Evolutionary conservation across 2,113 vertebrate genomes (phyloP).

Genomic region (Rhinoderma darwinii): DNA sequence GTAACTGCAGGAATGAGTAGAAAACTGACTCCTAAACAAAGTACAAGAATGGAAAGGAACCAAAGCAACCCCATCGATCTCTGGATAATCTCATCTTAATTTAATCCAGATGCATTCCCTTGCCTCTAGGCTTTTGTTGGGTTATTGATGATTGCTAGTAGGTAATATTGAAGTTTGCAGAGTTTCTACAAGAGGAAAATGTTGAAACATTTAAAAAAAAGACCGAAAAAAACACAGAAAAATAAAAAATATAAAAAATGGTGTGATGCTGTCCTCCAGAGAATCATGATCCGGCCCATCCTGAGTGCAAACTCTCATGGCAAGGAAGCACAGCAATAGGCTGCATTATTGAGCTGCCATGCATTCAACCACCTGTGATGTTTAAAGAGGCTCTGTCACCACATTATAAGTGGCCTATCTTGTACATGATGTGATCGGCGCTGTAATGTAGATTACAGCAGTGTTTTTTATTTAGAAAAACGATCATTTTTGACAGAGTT

Average conservation of each 20-base stretch:
- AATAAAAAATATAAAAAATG: not conserved
- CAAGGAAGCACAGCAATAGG: not conserved
- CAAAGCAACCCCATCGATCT: not conserved
- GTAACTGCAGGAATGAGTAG: not conserved
- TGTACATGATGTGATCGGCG: too few species aligned
- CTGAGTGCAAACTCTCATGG: not conserved
- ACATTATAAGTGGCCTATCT: too few species aligned
- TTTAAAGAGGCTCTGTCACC: too few species aligned
- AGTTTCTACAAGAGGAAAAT: not conserved
- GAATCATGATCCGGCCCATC: not conserved
- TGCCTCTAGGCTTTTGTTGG: constrained; percentile 2
- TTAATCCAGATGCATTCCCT: not conserved
- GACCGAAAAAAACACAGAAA: too few species aligned
- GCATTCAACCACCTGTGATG: too few species aligned
- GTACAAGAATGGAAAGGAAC: not conserved
- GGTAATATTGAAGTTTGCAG: not conserved
- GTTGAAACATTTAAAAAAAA: not conserved
- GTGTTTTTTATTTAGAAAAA: too few species aligned
- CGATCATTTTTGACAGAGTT: too few species aligned
- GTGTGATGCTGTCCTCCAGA: not conserved
- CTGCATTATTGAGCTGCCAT: not conserved
- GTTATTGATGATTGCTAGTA: not conserved
- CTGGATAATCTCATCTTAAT: constrained; percentile 1
- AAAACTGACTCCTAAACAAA: not conserved
- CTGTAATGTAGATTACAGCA: too few species aligned